Evolutionary conservation across 2,797 vertebrate species (phyloP), one percentile per base, ranked within the genome.

Genomic region (Leptodactylus fallax): DNA sequence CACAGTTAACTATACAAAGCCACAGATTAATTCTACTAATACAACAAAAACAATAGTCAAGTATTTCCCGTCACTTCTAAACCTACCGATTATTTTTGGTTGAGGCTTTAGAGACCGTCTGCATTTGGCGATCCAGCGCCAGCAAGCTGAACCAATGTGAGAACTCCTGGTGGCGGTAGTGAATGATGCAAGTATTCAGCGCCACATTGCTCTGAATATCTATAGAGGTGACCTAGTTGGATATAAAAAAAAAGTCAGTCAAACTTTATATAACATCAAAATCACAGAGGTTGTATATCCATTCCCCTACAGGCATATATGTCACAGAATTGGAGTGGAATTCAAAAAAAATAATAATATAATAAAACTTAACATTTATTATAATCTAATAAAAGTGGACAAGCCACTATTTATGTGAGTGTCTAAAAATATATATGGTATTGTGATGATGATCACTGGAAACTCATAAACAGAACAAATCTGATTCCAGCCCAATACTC

Each of bases 111-210:
- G 88, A 27, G 27, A 76, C 76, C 47, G 11, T 61, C 3, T 58
- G 93, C 65, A 94, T 91, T 74, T 95, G 91, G 90, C 93, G 95
- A 79, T 97, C 95, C 94, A 96, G 95, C 83, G 97, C 95, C 92
- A 99, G 92, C 86, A 98, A 94, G 83, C 96, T 94, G 79, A 98
- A 92, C 98, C 98, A 99, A 91, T 96, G 98, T 0, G 97, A 97
- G 90, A 99, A 99, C 93, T 99, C 98, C 91, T 98, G 98, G 93
- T 99, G 98, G 88, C 98, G 97, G 90, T 99, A 99, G 95, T 99
- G 98, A 92, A 99, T 94, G 91, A 99, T 98, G 93, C 98, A 99
- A 77, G 98, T 99, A 92, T 95, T 98, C 91, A 98, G 93, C 49
- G 95, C 92, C 69, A 99, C 91, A 0, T 96, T 96, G 67, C 96